phyloP scores from a whole-genome alignment of 2,888 invertebrate species.

The Mayetiola destructor region DNA sequence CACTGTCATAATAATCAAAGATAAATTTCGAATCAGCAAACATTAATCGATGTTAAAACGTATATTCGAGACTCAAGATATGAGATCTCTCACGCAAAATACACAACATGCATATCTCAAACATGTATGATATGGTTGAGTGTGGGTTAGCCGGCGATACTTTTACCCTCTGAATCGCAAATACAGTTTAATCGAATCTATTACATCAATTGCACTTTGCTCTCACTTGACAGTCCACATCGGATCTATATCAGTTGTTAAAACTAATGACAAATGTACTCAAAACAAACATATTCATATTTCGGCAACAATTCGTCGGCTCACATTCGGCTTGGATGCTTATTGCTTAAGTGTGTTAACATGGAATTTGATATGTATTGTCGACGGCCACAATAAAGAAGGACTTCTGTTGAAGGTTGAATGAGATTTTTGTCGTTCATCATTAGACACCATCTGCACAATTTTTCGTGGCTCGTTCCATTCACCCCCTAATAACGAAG shows the following conservation, averaged over 20 bases:
- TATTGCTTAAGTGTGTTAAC: too few relatives aligned
- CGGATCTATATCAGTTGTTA: not conserved
- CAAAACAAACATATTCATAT: slow-evolving; percentile 1
- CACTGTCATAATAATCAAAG: slow-evolving; percentile 6
- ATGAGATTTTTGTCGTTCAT: too few relatives aligned
- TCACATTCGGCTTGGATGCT: too few relatives aligned
- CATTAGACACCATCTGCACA: slow-evolving; percentile 8
- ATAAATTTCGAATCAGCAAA: slow-evolving; percentile 6
- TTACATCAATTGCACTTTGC: not conserved
- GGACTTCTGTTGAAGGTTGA: not conserved
- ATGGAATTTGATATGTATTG: too few relatives aligned
- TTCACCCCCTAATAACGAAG: not conserved
- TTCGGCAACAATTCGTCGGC: too few relatives aligned
- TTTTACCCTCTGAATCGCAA: not conserved
- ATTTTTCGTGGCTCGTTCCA: not conserved
- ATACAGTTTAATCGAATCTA: slow-evolving; percentile 3
- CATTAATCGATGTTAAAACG: not conserved
- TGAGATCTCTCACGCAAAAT: slow-evolving; percentile 9
- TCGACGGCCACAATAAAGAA: too few relatives aligned
- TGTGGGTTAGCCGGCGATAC: too few relatives aligned
- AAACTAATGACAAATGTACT: slow-evolving; percentile 10
- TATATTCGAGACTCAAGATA: too few relatives aligned
- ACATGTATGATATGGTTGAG: too few relatives aligned
- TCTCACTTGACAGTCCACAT: not conserved
- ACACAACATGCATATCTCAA: too few relatives aligned